These are phyloP conservation scores for Trichosurus vulpecula DNA, from an alignment of 2,797 vertebrate genomes.

Conservation along the genomic window DNA sequence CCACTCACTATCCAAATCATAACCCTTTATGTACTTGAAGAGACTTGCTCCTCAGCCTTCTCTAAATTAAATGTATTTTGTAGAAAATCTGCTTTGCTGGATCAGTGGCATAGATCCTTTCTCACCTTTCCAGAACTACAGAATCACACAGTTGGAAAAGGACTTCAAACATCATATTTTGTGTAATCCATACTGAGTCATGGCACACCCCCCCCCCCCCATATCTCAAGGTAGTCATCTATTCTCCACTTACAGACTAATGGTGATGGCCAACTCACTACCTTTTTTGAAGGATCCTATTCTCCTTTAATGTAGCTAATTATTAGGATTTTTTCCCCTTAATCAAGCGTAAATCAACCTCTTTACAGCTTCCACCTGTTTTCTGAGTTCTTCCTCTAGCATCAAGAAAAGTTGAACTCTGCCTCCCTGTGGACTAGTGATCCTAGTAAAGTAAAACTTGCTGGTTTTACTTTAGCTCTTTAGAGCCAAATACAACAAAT, in stretches of 20 bases:
- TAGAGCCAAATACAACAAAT: background rate
- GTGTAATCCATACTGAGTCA: background rate
- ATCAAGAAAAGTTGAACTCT: background rate
- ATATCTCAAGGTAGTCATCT: background rate
- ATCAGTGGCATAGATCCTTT: background rate
- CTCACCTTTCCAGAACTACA: background rate
- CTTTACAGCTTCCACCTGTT: background rate
- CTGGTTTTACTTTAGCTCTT: background rate
- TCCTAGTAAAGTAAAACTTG: too few relatives aligned
- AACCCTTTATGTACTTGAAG: background rate
- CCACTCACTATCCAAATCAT: background rate
- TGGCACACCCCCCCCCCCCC: background rate
- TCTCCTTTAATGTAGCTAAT: background rate
- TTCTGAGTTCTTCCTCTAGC: background rate
- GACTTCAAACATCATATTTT: background rate
- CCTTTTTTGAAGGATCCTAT: background rate
- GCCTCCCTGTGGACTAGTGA: background rate
- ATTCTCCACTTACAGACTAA: background rate
- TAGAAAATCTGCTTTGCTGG: background rate
- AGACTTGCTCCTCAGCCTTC: background rate
- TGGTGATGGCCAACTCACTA: background rate
- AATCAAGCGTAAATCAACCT: background rate
- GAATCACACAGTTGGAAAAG: background rate
- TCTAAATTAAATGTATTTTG: background rate
- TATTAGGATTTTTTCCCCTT: background rate